Conservation (phyloP, 2,888 invertebrate genomes). For the Melieria crassipennis region DNA sequence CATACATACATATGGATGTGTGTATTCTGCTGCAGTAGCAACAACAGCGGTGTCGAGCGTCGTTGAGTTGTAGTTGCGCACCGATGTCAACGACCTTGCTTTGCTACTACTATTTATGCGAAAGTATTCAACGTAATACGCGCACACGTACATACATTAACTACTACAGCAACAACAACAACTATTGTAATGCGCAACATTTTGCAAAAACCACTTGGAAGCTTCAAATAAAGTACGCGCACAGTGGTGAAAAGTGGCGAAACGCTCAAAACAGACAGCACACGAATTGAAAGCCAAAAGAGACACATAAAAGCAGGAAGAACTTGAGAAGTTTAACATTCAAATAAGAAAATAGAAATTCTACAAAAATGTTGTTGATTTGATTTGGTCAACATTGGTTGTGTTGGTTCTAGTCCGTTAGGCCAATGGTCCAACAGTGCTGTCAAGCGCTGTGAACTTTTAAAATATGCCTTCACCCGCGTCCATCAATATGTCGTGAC, state of each 20-base stretch:
- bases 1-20: not conserved
- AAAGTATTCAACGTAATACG: conserved; percentile 25
- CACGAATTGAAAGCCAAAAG: no score
- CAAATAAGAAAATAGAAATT: not conserved
- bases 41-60: not conserved
- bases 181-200: no score
- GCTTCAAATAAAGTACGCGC: not conserved
- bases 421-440: no score
- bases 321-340: not conserved
- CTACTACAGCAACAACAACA: not conserved
- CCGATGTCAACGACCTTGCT: conserved; percentile 34
- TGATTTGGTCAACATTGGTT: not conserved
- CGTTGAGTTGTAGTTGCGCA: no score
- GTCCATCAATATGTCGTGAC: conserved; percentile 29
- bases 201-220: no score
- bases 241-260: conserved; percentile 1
- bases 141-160: not conserved
- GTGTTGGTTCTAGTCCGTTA: no score
- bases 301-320: no score
- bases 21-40: not conserved
- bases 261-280: not conserved
- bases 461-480: conserved; percentile 47
- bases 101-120: conserved; percentile 38
- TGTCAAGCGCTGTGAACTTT: conserved; percentile 49
- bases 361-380: conserved; percentile 10